Base-by-base conservation (phyloP, 2,888 invertebrate genomes). In the Cephus pulcher region DNA sequence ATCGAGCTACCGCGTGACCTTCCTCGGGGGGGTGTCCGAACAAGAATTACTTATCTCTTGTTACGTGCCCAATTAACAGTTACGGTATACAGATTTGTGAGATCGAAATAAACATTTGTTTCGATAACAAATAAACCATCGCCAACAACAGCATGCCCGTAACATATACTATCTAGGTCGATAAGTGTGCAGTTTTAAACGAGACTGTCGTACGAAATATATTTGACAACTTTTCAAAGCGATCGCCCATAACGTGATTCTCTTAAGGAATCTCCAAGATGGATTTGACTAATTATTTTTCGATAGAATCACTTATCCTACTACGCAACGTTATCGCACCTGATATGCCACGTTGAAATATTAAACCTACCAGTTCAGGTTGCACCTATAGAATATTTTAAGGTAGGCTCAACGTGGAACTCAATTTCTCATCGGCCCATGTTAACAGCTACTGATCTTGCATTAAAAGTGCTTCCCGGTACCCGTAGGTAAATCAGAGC, bases 1-100 rank as follows among this genome's bases (percentile, higher is more conserved):
- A 88, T 88, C 88, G 87, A 75, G 74, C 81, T 40, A 56, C 74
- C 71, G 76, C 75, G 23, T 76, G 80, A 81, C 82, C 84, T 83
- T 82, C 80, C 74, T n/a, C 79, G 12, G 37, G 12, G 12, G 35
- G 81, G 79, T 75, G 81, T 71, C 32, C 12, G 12, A 9, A 32
- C 3, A 23, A 56, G 2, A 56, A 23, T 23, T 23, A 9, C 9
- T 56, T 56, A 56, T 56, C 56, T 23, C 56, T 23, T 23, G 56
- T 9, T 23, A 23, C 56, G 23, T 56, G 23, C 23, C 56, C 23
- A 56, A 15, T 6, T 2, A 23, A 56, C 23, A 23, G 2, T 23
- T 23, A 56, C 56, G 23, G 23, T 69, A 69, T 69, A 56, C 23
- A 69, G 32, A 23, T 74, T 74, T 33, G 12, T 69, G 37, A 1